Evolutionary conservation across 2,888 invertebrate species (phyloP), one percentile per base, ranked within the genome.

Genomic region (Papilio elwesi): DNA sequence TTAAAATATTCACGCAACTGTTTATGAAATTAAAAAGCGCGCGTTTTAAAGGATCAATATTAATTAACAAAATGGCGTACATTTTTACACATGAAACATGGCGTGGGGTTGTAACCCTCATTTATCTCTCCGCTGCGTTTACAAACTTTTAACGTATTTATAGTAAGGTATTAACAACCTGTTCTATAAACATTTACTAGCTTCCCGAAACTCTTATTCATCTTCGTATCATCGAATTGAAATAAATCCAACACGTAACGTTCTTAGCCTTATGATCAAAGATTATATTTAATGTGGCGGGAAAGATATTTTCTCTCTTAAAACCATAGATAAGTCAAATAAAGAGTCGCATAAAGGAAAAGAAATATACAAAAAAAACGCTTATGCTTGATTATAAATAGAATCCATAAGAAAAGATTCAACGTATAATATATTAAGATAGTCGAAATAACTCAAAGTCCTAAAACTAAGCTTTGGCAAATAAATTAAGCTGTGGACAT

Each of bases 121-220:
- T 77, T 73, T 74, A 76, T 76, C 77, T 75, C 71, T 77, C 74
- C 73, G 63, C 75, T 65, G 76, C 70, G 67, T 74, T 74, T 75
- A 74, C 73, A 76, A 78, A 76, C 75, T 15, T 51, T 52, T n/a
- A 38, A 74, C 52, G 65, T 77, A 74, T 76, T 76, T 77, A 78
- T 78, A 79, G 79, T 74, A 67, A 36, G 15, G 72, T 77, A 77
- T 76, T 77, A 77, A 76, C 74, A 76, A 73, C 72, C 67, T 74
- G 77, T 68, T 76, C 74, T 74, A 77, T 76, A 74, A 74, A 70
- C 74, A 74, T 68, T 75, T 49, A 69, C 72, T 74, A 75, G 73
- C 76, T 77, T 75, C 76, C 76, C 76, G 70, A 70, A 70, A 57
- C 74, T 52, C 70, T 76, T 74, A 75, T 70, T 76, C 74, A 74